These are phyloP conservation scores for Acleris holmiana DNA, from an alignment of 2,888 invertebrate genomes.

Conservation along the genomic window DNA sequence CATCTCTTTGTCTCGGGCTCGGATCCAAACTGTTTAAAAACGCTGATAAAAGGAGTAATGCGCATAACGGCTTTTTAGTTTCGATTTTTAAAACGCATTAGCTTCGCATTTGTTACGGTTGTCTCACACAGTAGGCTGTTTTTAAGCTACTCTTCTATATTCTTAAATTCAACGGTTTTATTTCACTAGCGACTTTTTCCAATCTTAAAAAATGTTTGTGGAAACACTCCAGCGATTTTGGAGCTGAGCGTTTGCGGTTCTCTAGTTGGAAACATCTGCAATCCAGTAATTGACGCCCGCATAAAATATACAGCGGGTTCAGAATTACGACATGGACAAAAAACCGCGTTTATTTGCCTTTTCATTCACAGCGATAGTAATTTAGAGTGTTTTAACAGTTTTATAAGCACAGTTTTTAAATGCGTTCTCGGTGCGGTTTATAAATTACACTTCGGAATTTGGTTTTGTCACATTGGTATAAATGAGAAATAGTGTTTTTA, in stretches of 20 bases:
- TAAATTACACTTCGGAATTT: too few relatives aligned
- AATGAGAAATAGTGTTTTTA: too few relatives aligned
- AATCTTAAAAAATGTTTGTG: slow-evolving; percentile 9
- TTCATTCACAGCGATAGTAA: slow-evolving; percentile 23
- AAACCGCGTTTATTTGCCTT: slow-evolving; percentile 32
- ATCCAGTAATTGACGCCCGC: slow-evolving; percentile 38
- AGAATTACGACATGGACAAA: slow-evolving; percentile 33
- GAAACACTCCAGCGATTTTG: slow-evolving; percentile 19
- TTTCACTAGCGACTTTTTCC: neutral
- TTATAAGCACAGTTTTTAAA: too few relatives aligned
- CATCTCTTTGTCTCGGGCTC: slow-evolving; percentile 75
- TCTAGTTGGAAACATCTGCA: slow-evolving; percentile 34
- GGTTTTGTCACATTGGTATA: too few relatives aligned
- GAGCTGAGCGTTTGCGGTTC: slow-evolving; percentile 10
- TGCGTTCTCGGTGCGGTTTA: too few relatives aligned
- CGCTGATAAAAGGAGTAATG: slow-evolving; percentile 39
- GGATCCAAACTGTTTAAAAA: slow-evolving; percentile 77
- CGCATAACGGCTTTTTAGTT: slow-evolving; percentile 10
- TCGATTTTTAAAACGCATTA: slow-evolving; percentile 34
- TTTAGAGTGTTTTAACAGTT: slow-evolving; percentile 14
- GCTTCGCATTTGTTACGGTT: neutral
- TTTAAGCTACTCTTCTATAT: neutral
- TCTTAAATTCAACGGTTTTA: neutral
- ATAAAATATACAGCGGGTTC: slow-evolving; percentile 33
- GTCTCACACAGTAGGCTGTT: neutral